Evolutionary conservation across 2,888 invertebrate genomes (phyloP), one percentile per base, ranked within the genome.

Genomic region (Nomada flava): DNA sequence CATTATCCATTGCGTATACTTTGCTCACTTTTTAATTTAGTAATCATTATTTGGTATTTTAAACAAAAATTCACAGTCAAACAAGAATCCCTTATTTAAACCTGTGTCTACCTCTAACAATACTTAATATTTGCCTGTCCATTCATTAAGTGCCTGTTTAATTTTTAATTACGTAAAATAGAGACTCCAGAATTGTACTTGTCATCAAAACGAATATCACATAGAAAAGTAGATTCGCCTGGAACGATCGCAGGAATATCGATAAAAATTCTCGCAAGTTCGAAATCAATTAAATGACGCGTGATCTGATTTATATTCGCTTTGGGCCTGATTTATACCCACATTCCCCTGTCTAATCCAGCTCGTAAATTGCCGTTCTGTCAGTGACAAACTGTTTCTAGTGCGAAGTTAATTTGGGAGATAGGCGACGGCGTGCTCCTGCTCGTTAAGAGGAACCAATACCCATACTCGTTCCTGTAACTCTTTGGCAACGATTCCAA

Each of bases 341-440:
- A 7, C 26, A 26, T 26, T 36, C 60, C 36, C 52, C 52, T 57
- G 55, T 57, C 18, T 13, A 68, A n/a, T 64, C 62, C 26, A 47
- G 59, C 79, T 79, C 76, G 64, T 65, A 81, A 63, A 81, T 81
- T 42, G 68, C 47, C 64, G 57, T 36, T 64, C 52, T 72, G 81
- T 78, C 75, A 69, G 55, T 78, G 78, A 81, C 57, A 78, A 78
- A 83, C 67, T 47, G 81, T 59, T 57, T 64, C 59, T 57, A 23
- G 63, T 73, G 63, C 4, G 59, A 75, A 60, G 73, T 79, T 82
- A 84, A 82, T 79, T 79, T 29, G 29, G 52, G 70, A 47, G 50
- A 70, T 76, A 52, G 60, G 50, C 53, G 23, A 52, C 36, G 7
- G 36, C 47, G 42, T 57, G 55, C 55, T 67, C 29, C 20, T 60